Conservation (phyloP, 2,888 invertebrate genomes). For the Maniola hyperantus region DNA sequence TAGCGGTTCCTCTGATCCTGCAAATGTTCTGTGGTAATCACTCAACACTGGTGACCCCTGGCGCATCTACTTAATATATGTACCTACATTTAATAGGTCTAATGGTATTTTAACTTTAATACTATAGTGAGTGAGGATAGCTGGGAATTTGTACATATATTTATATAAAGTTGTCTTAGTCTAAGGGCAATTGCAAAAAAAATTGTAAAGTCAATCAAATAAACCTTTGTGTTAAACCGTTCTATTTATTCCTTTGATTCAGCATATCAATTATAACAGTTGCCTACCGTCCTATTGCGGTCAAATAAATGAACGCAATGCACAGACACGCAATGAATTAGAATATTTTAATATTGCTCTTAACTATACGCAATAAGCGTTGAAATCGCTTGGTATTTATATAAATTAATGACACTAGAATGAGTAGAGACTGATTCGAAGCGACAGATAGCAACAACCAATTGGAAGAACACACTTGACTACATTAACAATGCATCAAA, state of each 20-base stretch:
- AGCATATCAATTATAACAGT: conserved; percentile 15
- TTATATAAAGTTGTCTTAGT: too few relatives aligned
- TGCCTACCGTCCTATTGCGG: conserved; percentile 40
- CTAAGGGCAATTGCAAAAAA: background rate
- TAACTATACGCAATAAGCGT: conserved; percentile 15
- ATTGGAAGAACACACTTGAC: conserved; percentile 33
- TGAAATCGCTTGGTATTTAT: conserved; percentile 11
- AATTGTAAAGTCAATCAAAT: background rate
- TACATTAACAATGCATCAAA: conserved; percentile 19
- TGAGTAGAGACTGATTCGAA: conserved; percentile 56
- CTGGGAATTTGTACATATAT: too few relatives aligned
- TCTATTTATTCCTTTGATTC: conserved; percentile 2
- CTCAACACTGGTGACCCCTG: too few relatives aligned
- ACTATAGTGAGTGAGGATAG: too few relatives aligned
- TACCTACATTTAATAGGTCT: too few relatives aligned
- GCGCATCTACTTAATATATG: too few relatives aligned
- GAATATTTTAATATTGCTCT: conserved; percentile 21
- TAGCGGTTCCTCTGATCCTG: too few relatives aligned
- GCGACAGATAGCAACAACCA: conserved; percentile 50
- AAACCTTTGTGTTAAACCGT: background rate
- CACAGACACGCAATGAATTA: conserved; percentile 25
- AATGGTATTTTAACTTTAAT: too few relatives aligned
- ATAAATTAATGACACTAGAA: conserved; percentile 38
- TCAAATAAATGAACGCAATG: conserved; percentile 39
- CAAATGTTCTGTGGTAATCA: too few relatives aligned